Base-by-base conservation (phyloP, 2,888 invertebrate genomes). In the Papilio protenor region DNA sequence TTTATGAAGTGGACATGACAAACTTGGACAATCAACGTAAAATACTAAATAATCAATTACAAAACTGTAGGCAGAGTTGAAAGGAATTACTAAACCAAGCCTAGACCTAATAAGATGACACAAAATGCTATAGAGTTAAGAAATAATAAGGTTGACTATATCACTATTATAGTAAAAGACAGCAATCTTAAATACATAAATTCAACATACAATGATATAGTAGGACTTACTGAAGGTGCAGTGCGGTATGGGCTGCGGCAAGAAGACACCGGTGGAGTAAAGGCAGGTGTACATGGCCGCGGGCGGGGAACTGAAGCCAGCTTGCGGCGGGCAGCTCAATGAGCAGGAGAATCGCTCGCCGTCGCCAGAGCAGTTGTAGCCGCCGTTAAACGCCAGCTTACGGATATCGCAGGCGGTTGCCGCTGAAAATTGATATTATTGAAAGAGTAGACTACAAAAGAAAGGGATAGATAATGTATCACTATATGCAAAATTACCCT, bases 311-410 rank as follows among this genome's bases (percentile, higher is more conserved):
- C 96, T 96, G 84, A 97, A 96, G 23, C 93, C 86, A 18, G 96
- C 90, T 0, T 96, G 97, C 0, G 90, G 83, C 0, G 97, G 97
- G 83, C 98, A 98, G 6, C 87, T 91, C 12, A 98, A 87, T 1
- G 91, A 90, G 87, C 98, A 98, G 6, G 94, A 95, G 81, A 96
- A 95, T 49, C 92, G 88, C 57, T 96, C 95, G 10, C 89, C 92
- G 82, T 96, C 95, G 2, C 96, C 96, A 1, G 94, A 94, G 86
- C 98, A 98, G 57, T 96, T 96, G 90, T 96, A 97, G 23, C 96
- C 96, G 18, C 98, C 98, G 89, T 97, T 97, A 88, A 98, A 97
- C 0, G 95, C 95, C 6, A 97, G 87, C 80, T 96, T 96, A 33
- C 95, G 94, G 1, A 95, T 90, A 81, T 95, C 95, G 82, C 97